Evolutionary conservation across 2,888 invertebrate species (phyloP).

Genomic region (Leptinotarsa juncta): DNA sequence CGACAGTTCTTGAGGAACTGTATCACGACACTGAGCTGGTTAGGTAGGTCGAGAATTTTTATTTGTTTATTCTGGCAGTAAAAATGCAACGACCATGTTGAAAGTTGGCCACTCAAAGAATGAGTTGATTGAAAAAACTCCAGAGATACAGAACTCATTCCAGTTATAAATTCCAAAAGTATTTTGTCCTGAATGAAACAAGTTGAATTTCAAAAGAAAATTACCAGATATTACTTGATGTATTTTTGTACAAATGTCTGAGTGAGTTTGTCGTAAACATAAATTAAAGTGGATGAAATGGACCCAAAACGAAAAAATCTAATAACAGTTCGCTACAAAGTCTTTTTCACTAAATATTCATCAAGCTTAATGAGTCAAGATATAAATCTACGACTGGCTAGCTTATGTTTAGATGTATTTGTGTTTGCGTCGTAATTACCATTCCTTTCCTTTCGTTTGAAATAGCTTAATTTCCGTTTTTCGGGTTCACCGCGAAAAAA

Average conservation of each 20-base stretch:
- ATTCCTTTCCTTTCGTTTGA: not conserved
- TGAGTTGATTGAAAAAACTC: no score
- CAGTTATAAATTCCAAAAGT: no score
- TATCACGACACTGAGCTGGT: no score
- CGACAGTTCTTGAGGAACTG: no score
- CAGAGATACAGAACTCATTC: no score
- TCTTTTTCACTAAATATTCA: slow-evolving; percentile 18
- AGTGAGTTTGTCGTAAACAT: not conserved
- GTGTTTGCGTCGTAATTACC: slow-evolving; percentile 11
- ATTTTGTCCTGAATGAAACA: no score
- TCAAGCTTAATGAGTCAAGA: slow-evolving; percentile 17
- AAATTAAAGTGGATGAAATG: slow-evolving; percentile 4
- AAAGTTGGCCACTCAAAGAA: no score
- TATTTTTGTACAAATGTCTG: not conserved
- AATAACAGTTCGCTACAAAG: not conserved
- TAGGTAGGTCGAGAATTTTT: no score
- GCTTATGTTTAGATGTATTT: slow-evolving; percentile 18
- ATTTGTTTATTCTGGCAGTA: no score
- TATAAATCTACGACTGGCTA: slow-evolving; percentile 9
- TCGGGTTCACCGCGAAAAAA: not conserved
- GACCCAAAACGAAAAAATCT: slow-evolving; percentile 14
- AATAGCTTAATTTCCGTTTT: slow-evolving; percentile 16
- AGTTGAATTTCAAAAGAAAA: not conserved
- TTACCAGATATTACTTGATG: not conserved
- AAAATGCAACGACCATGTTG: no score